Evolutionary conservation across 2,888 invertebrate genomes (phyloP).

Genomic region (Tanypteryx hageni): DNA sequence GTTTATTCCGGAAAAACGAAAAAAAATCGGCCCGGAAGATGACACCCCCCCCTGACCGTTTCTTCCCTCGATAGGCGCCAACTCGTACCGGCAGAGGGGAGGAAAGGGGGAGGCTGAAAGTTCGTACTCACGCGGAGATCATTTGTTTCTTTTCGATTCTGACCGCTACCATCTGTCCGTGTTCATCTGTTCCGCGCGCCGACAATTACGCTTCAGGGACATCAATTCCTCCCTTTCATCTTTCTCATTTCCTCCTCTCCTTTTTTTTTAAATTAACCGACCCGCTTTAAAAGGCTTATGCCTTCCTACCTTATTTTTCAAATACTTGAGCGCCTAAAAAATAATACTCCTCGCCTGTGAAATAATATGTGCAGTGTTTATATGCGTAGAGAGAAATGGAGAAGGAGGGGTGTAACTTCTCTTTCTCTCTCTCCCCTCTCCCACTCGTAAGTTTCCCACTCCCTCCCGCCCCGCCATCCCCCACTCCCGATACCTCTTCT

Average conservation of each 20-base stretch:
- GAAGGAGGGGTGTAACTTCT: not conserved
- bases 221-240: not conserved
- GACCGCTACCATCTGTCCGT: not conserved
- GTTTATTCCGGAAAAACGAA: not conserved
- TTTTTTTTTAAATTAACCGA: no score
- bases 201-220: not conserved
- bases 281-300: no score
- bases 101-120: not conserved
- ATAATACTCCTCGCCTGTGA: not conserved
- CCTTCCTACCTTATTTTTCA: no score
- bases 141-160: not conserved
- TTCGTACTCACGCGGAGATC: not conserved
- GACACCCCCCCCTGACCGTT: not conserved
- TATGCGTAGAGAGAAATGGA: not conserved
- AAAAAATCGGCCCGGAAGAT: not conserved
- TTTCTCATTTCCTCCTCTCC: no score
- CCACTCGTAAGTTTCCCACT: not conserved
- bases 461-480: not conserved
- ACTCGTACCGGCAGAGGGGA: not conserved
- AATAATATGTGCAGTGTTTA: not conserved
- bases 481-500: constrained; percentile 1
- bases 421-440: not conserved
- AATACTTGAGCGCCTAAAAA: no score
- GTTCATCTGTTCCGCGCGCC: not conserved
- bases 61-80: not conserved